Evolutionary conservation across 2,797 vertebrate species (phyloP).

Genomic region (Sebastes itinus): DNA sequence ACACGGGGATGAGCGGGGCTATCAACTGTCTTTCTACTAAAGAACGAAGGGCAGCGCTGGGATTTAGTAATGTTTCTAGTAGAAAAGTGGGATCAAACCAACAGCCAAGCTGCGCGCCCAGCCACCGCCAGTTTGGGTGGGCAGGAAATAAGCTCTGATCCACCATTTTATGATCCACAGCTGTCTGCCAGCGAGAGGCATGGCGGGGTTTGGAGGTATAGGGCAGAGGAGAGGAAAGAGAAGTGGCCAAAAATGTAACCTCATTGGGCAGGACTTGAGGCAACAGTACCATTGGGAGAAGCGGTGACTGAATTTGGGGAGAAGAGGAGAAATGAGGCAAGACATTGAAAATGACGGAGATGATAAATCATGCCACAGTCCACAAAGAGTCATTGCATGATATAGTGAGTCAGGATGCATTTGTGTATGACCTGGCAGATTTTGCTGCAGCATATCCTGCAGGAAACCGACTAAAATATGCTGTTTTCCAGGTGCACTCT

Average conservation of each 20-base stretch:
- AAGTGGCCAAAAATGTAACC: conserved; percentile 23
- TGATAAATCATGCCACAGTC: conserved; percentile 65
- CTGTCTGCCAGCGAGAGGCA: conserved; percentile 53
- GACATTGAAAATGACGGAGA: conserved; percentile 59
- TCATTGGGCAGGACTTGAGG: conserved; percentile 40
- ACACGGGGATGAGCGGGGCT: conserved; percentile 52
- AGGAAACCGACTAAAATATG: conserved; percentile 34
- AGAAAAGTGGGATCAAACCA: conserved; percentile 61
- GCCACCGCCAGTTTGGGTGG: conserved; percentile 67
- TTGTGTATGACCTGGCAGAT: conserved; percentile 64
- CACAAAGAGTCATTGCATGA: conserved; percentile 57
- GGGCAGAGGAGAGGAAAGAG: neutral
- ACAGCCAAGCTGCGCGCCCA: conserved; percentile 38
- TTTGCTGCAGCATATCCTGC: conserved; percentile 38
- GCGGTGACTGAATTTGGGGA: conserved; percentile 56
- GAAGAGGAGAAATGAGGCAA: conserved; percentile 69
- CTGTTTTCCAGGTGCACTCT: conserved; percentile 58
- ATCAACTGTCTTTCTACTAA: conserved; percentile 55
- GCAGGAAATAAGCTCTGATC: conserved; percentile 76
- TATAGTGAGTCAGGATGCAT: conserved; percentile 48
- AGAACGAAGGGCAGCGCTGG: conserved; percentile 47
- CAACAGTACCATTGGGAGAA: conserved; percentile 37
- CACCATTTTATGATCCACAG: conserved; percentile 72
- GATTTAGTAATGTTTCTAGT: conserved; percentile 62
- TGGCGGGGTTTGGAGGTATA: conserved; percentile 24